Base-by-base conservation (phyloP, 2,888 invertebrate species). In the Nomada ruficornis region DNA sequence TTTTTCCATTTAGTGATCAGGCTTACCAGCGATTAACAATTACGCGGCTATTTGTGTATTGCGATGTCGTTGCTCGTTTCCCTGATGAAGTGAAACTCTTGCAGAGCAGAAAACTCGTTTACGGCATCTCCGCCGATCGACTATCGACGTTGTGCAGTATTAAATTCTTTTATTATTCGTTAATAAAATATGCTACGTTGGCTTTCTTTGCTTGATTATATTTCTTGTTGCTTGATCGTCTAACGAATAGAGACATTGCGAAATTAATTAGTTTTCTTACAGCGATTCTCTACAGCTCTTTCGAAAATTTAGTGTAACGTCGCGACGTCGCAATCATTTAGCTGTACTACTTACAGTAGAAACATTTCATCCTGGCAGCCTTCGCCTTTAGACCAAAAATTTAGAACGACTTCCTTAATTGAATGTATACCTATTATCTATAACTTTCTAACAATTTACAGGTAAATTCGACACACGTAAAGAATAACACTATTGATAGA, bases 221-320 rank as follows among this genome's bases (percentile, higher is more conserved):
- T 67, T 55, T 20, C 55, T 59, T 73, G 1, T 59, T 76, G 26
- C 13, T 64, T 78, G 63, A 67, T 62, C 74, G 75, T 71, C 42
- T 80, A 65, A 73, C 67, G 87, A 88, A 83, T 86, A 75, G 74
- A 81, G 89, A 13, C 86, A 90, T 89, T 87, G 89, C 83, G 87
- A 90, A 82, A 83, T 86, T 88, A 90, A 90, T 90, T 90, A 89
- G 89, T 89, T 90, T 88, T 86, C 86, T 86, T 87, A 83, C 76
- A 47, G 77, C 81, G 67, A 67, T 81, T 62, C 81, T 79, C 80
- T 77, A 75, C 83, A 84, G 84, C 84, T 86, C 85, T 63, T 55
- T 36, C 62, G 85, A 81, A 75, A 62, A 57, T 67, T 54, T 29
- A 36, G 42, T 42, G 76, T 86, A 88, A 88, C 83, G n/a, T 20